Conservation (phyloP, 2,797 vertebrate genomes). For the Paratrypauchen microcephalus region DNA sequence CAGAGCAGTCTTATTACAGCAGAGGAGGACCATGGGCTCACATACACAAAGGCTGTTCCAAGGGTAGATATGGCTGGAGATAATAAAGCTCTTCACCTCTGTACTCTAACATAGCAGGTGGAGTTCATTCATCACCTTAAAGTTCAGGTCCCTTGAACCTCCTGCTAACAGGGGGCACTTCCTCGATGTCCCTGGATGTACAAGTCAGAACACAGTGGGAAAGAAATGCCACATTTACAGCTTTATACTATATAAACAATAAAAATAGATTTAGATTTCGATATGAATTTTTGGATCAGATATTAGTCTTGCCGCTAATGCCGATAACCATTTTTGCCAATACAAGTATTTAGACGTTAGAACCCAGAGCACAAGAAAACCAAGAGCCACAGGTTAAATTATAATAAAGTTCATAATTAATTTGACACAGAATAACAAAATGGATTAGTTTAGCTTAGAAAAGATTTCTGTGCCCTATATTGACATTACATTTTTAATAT, state of each 20-base stretch:
- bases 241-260: not conserved
- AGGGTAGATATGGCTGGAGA: conserved; percentile 51
- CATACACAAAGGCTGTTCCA: conserved; percentile 48
- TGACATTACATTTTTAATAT: no score
- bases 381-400: no score
- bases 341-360: no score
- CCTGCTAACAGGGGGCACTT: conserved; percentile 36
- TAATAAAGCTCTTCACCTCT: conserved; percentile 52
- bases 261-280: no score
- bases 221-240: not conserved
- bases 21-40: conserved; percentile 57
- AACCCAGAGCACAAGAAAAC: no score
- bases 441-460: no score
- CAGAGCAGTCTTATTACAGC: conserved; percentile 71
- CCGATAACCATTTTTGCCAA: no score
- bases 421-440: no score
- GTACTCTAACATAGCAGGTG: conserved; percentile 56
- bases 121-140: conserved; percentile 54
- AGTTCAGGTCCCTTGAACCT: conserved; percentile 55
- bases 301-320: no score
- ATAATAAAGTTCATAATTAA: no score
- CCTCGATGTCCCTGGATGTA: conserved; percentile 11
- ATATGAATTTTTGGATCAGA: no score
- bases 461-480: no score
- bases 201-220: conserved; percentile 2